phyloP scores from a whole-genome alignment of 1,140 invertebrate species.

The Trachelipus rathkii region DNA sequence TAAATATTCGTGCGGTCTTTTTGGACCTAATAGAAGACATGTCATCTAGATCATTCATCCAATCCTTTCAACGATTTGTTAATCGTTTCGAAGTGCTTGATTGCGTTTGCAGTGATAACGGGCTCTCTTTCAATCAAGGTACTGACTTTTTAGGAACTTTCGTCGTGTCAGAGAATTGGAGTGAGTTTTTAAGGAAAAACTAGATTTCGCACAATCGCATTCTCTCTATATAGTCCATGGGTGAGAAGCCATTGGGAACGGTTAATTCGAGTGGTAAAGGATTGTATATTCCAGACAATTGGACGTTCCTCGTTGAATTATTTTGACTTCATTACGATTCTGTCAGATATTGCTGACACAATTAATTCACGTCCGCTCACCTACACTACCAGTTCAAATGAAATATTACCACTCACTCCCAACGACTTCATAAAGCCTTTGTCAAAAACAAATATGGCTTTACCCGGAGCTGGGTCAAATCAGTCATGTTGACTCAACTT shows the following conservation, averaged over 20 bases:
- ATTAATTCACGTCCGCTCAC: constrained; percentile 11
- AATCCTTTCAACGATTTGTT: not conserved
- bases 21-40: not conserved
- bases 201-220: constrained; percentile 11
- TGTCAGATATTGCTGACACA: not conserved
- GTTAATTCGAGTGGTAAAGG: not conserved
- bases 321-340: not conserved
- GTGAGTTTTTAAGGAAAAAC: not conserved
- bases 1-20: not conserved
- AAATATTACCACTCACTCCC: too few relatives aligned
- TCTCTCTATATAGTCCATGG: not conserved
- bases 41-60: not conserved
- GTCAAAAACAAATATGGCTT: too few relatives aligned
- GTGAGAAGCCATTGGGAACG: not conserved
- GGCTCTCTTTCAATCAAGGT: not conserved
- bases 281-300: not conserved
- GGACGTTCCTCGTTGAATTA: not conserved
- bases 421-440: too few relatives aligned
- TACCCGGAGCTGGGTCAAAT: too few relatives aligned
- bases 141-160: not conserved
- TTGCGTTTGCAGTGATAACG: not conserved
- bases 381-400: too few relatives aligned
- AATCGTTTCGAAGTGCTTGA: not conserved
- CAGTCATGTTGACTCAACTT: too few relatives aligned
- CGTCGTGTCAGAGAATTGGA: not conserved